These are phyloP conservation scores for Acanthis flammea DNA, from an alignment of 2,797 vertebrate genomes.

Conservation along the genomic window DNA sequence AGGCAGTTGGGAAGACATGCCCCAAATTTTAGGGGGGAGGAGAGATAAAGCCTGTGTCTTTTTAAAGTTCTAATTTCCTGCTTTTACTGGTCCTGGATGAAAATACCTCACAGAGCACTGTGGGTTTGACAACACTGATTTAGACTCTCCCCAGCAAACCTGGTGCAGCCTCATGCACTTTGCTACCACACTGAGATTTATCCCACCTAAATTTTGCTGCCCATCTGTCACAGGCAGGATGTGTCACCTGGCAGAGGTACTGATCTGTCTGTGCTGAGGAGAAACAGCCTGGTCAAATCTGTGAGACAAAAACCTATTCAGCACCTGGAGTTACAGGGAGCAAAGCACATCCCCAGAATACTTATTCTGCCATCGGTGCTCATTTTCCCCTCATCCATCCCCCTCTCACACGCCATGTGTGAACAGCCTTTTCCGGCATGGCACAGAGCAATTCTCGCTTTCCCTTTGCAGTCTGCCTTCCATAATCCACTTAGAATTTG, in stretches of 20 bases:
- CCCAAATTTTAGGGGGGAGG: not conserved
- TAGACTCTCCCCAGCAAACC: not conserved
- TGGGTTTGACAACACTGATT: not conserved
- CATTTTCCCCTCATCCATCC: not conserved
- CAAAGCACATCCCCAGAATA: not conserved
- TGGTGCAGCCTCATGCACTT: not conserved
- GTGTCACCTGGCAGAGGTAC: not conserved
- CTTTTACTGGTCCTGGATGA: not conserved
- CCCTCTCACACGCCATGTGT: not conserved
- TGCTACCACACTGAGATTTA: not conserved
- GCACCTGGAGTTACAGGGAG: not conserved
- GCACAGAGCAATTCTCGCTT: not conserved
- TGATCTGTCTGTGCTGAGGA: not conserved
- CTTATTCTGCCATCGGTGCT: not conserved
- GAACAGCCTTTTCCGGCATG: not conserved
- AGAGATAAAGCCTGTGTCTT: not conserved
- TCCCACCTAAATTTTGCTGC: not conserved
- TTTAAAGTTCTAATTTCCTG: not conserved
- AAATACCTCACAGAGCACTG: not conserved
- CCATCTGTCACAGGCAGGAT: not conserved
- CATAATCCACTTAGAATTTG: constrained; percentile 47
- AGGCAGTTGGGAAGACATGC: not conserved
- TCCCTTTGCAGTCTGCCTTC: constrained; percentile 35
- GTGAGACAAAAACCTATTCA: not conserved
- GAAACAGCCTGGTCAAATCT: not conserved